Base-by-base conservation (phyloP, 2,113 vertebrate species). In the Notechis scutatus region DNA sequence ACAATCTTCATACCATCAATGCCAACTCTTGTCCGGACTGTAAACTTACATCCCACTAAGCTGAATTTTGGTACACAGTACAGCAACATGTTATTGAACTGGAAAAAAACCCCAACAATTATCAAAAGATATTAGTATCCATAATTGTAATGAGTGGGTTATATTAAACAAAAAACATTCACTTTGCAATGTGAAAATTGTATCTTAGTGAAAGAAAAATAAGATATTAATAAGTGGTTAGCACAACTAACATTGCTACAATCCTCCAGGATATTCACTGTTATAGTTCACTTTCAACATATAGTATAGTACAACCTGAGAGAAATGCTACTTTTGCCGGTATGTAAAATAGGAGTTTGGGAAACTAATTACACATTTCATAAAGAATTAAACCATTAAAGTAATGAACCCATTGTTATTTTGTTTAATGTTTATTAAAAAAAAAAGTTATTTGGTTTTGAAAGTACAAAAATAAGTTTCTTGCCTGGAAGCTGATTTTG, bases 31-130 rank as follows among this genome's bases (percentile, higher is more conserved):
- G 98, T 99, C 91, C 99, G 98, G 94, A 99, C 98, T 0, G 99
- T 98, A 96, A 98, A 99, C 95, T 99, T 99, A 2, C 98, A 97
- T 87, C 99, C 99, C 20, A 99, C 99, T 95, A 99, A 97, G 93
- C 99, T 99, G 98, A 99, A 99, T 95, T 98, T 99, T 85, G 99
- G 99, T 90, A 99, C 99, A 96, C 99, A 99, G 98, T 99, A 99
- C 59, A 99, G 96, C 96, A 99, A 97, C 98, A 99, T 99, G 96
- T 99, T 99, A 98, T 99, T 99, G 97, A 99, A 99, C 99, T 99
- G 96, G 9, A 92, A 90, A 52, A 1, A 87, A 93, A 29, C 34
- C 34, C 50, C 14, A 54, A 90, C 0, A 57, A 90, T 0, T 90
- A 45, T 24, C 3, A 87, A 26, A 10, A 24, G 90, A 57, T 0